phyloP scores from a whole-genome alignment of 2,888 invertebrate genomes.

The Rhagonycha lutea region DNA sequence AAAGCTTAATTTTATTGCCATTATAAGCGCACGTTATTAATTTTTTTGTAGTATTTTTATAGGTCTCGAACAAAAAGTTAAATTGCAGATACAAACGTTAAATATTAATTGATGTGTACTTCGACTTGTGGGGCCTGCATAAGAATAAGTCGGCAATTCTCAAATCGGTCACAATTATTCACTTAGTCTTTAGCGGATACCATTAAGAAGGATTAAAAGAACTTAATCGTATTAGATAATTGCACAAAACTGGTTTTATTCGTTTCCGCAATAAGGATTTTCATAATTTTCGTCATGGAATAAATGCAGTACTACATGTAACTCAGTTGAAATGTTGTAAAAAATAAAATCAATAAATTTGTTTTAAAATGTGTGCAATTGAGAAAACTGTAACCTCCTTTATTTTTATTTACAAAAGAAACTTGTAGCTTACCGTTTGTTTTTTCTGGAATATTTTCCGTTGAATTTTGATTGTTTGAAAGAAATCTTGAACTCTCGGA shows the following conservation, averaged over 20 bases:
- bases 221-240: slow-evolving; percentile 22
- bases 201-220: slow-evolving; percentile 17
- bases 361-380: too few relatives aligned
- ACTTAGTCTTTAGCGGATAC: slow-evolving; percentile 33
- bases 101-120: slow-evolving; percentile 18
- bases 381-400: too few relatives aligned
- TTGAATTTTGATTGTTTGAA: slow-evolving; percentile 36
- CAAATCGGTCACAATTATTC: slow-evolving; percentile 39
- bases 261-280: not conserved
- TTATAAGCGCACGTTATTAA: not conserved
- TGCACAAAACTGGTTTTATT: slow-evolving; percentile 3
- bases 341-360: not conserved
- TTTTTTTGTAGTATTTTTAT: not conserved
- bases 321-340: not conserved
- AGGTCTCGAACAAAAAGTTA: not conserved
- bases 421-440: slow-evolving; percentile 41
- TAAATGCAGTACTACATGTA: too few relatives aligned
- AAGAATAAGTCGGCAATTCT: slow-evolving; percentile 40
- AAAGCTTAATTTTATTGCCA: not conserved
- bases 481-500: slow-evolving; percentile 46
- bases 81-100: not conserved
- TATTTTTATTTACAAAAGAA: not conserved
- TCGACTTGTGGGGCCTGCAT: slow-evolving; percentile 48
- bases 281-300: slow-evolving; percentile 2
- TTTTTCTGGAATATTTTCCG: slow-evolving; percentile 43